Conservation (phyloP, 2,797 vertebrate species). For the Phataginus tetradactyla region DNA sequence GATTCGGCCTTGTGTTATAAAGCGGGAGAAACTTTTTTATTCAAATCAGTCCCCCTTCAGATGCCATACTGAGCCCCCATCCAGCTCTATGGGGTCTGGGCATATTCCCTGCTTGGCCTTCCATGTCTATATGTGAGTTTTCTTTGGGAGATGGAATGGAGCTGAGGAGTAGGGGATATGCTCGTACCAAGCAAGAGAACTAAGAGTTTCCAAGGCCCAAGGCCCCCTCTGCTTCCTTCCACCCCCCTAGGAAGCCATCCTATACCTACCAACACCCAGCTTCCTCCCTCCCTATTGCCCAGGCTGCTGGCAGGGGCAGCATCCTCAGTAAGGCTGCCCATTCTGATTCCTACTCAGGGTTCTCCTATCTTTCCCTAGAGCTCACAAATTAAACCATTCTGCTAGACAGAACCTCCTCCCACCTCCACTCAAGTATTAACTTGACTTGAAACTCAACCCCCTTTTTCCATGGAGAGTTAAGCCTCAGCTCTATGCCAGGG, state of each 20-base stretch:
- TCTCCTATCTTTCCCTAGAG: background rate
- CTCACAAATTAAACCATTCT: background rate
- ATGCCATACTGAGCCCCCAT: background rate
- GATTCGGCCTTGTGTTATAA: constrained; percentile 57
- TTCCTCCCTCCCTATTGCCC: background rate
- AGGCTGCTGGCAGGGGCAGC: background rate
- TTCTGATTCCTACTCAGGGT: background rate
- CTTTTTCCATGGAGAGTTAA: constrained; percentile 15
- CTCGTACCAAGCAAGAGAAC: background rate
- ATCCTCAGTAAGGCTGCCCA: background rate
- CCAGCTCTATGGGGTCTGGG: background rate
- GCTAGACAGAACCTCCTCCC: background rate
- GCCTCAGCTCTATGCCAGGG: background rate
- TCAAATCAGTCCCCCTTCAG: background rate
- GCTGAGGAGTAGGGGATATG: background rate
- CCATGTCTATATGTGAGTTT: background rate
- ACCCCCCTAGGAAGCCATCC: background rate
- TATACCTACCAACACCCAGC: background rate
- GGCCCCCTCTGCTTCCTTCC: background rate
- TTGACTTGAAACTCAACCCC: background rate
- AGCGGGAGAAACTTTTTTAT: constrained; percentile 46
- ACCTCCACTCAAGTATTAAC: background rate
- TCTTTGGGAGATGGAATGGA: background rate
- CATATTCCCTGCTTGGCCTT: background rate
- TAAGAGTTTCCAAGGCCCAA: background rate